A percentile compares a stretch with the other conserved stretches of the same genome.
These are phyloP conservation scores for Aptenodytes forsteri DNA, from an alignment of 2,113 vertebrate species.

Conservation along the genomic window DNA sequence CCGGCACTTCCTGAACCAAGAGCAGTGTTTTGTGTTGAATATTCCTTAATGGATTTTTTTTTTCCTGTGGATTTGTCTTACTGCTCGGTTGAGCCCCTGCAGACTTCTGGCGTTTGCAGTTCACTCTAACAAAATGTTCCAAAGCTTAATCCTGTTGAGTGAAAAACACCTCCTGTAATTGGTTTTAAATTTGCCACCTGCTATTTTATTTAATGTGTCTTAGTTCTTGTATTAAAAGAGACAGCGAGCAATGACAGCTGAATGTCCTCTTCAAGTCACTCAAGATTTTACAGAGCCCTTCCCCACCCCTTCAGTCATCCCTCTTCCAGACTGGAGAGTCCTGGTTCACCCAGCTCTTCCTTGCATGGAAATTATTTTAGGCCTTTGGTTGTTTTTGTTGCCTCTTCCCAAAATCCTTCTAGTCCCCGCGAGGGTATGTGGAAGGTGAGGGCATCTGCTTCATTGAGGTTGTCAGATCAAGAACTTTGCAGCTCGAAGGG, in stretches of 20 bases:
- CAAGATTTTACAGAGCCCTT: neutral
- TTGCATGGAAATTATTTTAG: neutral
- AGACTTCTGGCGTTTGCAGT: neutral
- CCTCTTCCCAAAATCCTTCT: neutral
- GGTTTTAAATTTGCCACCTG: neutral
- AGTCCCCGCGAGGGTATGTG: accelerated
- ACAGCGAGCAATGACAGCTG: neutral
- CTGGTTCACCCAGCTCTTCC: neutral
- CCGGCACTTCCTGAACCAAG: neutral
- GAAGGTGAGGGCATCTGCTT: neutral
- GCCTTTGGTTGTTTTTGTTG: neutral
- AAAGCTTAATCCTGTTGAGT: neutral
- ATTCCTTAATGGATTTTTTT: neutral
- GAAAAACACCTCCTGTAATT: neutral
- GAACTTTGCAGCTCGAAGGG: neutral
- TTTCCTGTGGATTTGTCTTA: neutral
- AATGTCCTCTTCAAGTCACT: neutral
- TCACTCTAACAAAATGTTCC: neutral
- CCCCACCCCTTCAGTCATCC: neutral
- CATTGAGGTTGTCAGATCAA: neutral
- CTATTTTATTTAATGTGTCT: neutral
- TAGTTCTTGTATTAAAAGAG: neutral
- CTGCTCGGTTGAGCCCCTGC: neutral
- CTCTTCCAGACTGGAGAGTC: neutral
- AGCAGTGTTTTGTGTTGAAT: neutral